Evolutionary conservation across 2,888 invertebrate species (phyloP).

Genomic region (Pseudococcus longispinus): DNA sequence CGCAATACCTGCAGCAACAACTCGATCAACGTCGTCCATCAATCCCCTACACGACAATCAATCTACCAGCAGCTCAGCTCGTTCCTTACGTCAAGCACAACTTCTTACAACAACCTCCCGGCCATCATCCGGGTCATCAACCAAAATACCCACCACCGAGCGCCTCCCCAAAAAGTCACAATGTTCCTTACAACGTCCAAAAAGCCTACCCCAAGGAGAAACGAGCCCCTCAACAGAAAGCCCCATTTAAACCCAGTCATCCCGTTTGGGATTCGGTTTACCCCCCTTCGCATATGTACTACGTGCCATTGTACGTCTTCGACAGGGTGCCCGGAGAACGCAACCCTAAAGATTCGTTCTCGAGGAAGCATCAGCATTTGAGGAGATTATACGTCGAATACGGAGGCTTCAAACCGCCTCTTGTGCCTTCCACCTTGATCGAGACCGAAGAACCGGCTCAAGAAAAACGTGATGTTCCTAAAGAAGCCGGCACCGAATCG

Average conservation of each 20-base stretch:
- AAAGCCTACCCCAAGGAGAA: conserved; percentile 18
- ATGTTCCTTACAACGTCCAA: background rate
- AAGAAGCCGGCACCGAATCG: conserved; percentile 19
- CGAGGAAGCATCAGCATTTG: conserved; percentile 52
- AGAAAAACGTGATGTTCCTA: conserved; percentile 51
- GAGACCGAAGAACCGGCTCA: conserved; percentile 68
- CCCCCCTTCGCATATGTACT: conserved; percentile 60
- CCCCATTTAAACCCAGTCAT: conserved; percentile 60
- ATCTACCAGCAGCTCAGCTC: conserved; percentile 26
- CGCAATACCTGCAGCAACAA: background rate
- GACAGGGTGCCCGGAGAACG: conserved; percentile 34
- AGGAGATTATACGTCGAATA: conserved; percentile 75
- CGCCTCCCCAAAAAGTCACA: background rate
- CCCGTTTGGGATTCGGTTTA: conserved; percentile 60
- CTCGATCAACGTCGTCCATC: background rate
- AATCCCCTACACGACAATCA: background rate
- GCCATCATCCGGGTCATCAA: background rate
- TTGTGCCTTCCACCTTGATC: conserved; percentile 81
- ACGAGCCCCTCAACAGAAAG: background rate
- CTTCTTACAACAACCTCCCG: background rate
- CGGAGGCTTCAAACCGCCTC: conserved; percentile 79
- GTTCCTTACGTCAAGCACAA: conserved; percentile 51
- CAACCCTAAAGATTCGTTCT: conserved; percentile 41
- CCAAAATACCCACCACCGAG: background rate
- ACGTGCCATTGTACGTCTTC: conserved; percentile 59